Evolutionary conservation across 2,113 vertebrate genomes (phyloP).

Genomic region (Sclerurus mexicanus): DNA sequence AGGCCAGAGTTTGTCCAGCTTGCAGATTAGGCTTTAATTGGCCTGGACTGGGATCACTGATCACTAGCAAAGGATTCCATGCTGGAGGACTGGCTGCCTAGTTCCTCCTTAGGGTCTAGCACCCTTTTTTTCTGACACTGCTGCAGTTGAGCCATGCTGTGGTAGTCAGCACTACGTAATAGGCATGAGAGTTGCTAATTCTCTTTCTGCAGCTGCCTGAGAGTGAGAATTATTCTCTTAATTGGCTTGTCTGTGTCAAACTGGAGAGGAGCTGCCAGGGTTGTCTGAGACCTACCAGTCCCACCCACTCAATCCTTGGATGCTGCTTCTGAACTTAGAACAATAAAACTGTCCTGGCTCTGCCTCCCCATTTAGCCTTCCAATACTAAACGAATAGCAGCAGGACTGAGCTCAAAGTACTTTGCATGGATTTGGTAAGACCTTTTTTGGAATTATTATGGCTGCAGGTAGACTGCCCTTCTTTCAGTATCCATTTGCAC

Average conservation of each 20-base stretch:
- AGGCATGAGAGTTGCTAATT: rapidly evolving
- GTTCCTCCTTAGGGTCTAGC: background rate
- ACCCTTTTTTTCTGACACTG: background rate
- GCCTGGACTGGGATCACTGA: background rate
- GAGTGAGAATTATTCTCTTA: background rate
- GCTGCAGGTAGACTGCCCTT: background rate
- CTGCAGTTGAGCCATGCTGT: background rate
- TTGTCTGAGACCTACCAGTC: background rate
- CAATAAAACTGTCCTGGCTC: background rate
- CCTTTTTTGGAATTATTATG: background rate
- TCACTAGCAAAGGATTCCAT: background rate
- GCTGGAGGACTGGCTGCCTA: background rate
- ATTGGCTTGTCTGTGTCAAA: background rate
- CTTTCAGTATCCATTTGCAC: background rate
- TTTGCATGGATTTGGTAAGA: background rate
- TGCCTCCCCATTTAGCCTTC: background rate
- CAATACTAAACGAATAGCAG: background rate
- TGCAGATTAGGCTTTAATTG: background rate
- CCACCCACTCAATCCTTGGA: background rate
- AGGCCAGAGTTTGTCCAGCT: background rate
- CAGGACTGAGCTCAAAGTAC: background rate
- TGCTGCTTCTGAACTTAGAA: background rate
- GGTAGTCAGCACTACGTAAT: background rate
- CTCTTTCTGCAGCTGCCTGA: background rate
- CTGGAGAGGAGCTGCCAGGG: background rate